phyloP scores from a whole-genome alignment of 2,113 vertebrate genomes.

The Phalacrocorax carbo region DNA sequence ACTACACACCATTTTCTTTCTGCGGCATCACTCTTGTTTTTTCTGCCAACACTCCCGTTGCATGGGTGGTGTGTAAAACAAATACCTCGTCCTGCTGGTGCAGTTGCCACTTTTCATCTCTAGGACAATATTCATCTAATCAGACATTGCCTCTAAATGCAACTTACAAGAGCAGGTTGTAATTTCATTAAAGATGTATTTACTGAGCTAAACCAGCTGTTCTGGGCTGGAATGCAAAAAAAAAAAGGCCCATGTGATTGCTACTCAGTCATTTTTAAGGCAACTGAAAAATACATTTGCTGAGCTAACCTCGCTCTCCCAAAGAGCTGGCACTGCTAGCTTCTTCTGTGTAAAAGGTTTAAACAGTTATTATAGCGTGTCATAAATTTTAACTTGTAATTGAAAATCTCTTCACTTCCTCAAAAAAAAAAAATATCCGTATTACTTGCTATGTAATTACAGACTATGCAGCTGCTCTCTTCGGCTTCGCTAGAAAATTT shows the following conservation, averaged over 20 bases:
- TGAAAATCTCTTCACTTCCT: slow-evolving; percentile 72
- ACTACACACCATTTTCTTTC: not conserved
- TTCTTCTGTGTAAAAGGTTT: slow-evolving; percentile 68
- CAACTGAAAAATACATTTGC: slow-evolving; percentile 53
- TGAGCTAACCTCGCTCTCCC: slow-evolving; percentile 55
- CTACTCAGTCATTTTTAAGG: slow-evolving; percentile 51
- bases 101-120: slow-evolving; percentile 56
- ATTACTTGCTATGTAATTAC: slow-evolving; percentile 78
- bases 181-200: slow-evolving; percentile 81
- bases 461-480: slow-evolving; percentile 74
- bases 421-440: slow-evolving; percentile 42
- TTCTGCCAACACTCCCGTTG: not conserved
- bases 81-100: not conserved
- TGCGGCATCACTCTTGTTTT: not conserved
- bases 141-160: slow-evolving; percentile 37
- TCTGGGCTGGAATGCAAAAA: slow-evolving; percentile 37
- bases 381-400: slow-evolving; percentile 77
- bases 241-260: not conserved
- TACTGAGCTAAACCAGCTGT: slow-evolving; percentile 76
- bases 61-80: not conserved
- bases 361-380: slow-evolving; percentile 73
- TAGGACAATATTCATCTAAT: slow-evolving; percentile 53
- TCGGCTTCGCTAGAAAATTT: slow-evolving; percentile 64
- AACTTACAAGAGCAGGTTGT: slow-evolving; percentile 60
- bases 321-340: slow-evolving; percentile 64